A percentile compares a stretch with the other conserved stretches of the same genome.
Conservation (phyloP, 2,797 vertebrate species). For the Anableps anableps region DNA sequence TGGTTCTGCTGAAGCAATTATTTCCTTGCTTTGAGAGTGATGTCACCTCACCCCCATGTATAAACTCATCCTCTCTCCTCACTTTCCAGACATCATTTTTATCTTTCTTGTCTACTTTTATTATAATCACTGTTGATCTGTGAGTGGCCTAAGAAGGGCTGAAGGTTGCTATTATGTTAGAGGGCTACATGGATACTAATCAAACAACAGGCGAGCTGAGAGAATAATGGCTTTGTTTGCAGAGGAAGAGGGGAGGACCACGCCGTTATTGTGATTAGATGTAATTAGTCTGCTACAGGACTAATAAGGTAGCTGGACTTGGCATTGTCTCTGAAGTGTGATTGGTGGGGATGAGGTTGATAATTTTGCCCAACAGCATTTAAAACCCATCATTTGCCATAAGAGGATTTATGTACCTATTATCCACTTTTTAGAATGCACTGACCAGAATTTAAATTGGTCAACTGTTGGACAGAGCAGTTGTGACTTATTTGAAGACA, state of each 20-base stretch:
- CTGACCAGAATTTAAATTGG: not conserved
- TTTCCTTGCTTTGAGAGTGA: slow-evolving; percentile 73
- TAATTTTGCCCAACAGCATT: slow-evolving; percentile 38
- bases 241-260: slow-evolving; percentile 53
- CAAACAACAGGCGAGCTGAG: slow-evolving; percentile 71
- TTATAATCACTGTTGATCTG: slow-evolving; percentile 78
- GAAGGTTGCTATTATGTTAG: slow-evolving; percentile 74
- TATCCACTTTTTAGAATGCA: not conserved
- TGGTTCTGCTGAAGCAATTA: slow-evolving; percentile 73
- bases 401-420: not conserved
- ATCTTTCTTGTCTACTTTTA: slow-evolving; percentile 71
- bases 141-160: slow-evolving; percentile 72
- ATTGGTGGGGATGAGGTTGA: slow-evolving; percentile 49
- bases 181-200: slow-evolving; percentile 74
- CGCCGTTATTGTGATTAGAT: slow-evolving; percentile 72
- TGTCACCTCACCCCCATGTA: slow-evolving; percentile 50
- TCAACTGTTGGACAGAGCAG: not conserved
- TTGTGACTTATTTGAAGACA: not conserved
- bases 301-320: slow-evolving; percentile 66
- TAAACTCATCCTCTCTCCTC: slow-evolving; percentile 68
- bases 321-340: slow-evolving; percentile 55
- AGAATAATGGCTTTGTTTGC: slow-evolving; percentile 72
- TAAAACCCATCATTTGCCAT: slow-evolving; percentile 34
- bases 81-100: slow-evolving; percentile 71
- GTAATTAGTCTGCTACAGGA: slow-evolving; percentile 71